Base-by-base conservation (phyloP, 1,140 invertebrate species). In the Trinorchestia longiramus region DNA sequence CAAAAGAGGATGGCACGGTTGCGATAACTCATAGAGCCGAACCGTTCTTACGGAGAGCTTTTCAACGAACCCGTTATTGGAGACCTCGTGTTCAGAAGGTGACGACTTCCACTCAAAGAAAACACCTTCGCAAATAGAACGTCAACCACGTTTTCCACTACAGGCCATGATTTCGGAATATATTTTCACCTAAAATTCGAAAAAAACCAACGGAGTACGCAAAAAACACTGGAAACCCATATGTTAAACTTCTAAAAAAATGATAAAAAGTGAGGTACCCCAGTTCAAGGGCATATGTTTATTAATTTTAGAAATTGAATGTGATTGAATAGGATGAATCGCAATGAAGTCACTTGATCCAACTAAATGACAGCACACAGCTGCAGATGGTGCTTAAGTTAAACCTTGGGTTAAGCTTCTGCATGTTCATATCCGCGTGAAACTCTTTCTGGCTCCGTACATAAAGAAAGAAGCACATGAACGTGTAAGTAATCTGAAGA, bases 21-120 rank as follows among this genome's bases (percentile, higher is more conserved):
- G 43, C 43, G 92, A 94, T 94, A 94, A 94, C 92, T 94, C 92
- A 45, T 40, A 45, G 92, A 94, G 40, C 44, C 44, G 43, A 94
- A 94, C 6, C 92, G 43, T 94, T 94, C 43, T 94, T 45, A 94
- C 40, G 43, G 43, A 4, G 41, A 6, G 92, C 92, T 94, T 94
- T 47, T 94, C 92, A 44, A 94, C 92, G 92, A 94, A 94, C 92
- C 92, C 6, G 92, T 94, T 94, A 94, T 94, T 44, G 92, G 92
- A 94, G 41, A 94, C 62, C 28, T 77, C 28, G 15, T 94, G 43
- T 94, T 94, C 36, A 45, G 6, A 47, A 47, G 44, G 43, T 90
- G 88, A 90, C 88, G 88, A 90, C 88, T 90, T 41, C 88, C n/a
- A 90, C n/a, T 90, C 41, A 42, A 3, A 90, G 43, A 90, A 90